Percentiles rank a stretch among this genome's conserved stretches.
phyloP scores from a whole-genome alignment of 2,888 invertebrate species.

The Muschampia staudingeri region DNA sequence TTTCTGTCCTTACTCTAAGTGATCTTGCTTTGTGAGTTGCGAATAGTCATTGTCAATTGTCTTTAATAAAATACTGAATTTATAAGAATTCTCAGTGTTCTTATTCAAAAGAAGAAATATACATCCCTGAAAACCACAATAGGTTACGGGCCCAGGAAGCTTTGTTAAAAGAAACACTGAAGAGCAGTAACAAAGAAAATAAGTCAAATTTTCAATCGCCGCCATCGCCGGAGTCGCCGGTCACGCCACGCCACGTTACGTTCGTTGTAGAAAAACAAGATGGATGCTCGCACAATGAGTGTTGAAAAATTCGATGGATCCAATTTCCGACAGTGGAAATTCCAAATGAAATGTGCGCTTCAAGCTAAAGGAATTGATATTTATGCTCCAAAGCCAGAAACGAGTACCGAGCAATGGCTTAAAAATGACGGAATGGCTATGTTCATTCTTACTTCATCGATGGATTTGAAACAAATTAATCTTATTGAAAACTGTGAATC shows the following conservation, averaged over 20 bases:
- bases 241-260: too few species aligned
- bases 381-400: slow-evolving; percentile 35
- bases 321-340: slow-evolving; percentile 67
- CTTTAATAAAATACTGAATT: too few species aligned
- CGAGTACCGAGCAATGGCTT: slow-evolving; percentile 37
- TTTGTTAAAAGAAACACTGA: not conserved
- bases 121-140: not conserved
- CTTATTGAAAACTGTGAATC: slow-evolving; percentile 59
- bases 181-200: not conserved
- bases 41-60: too few species aligned
- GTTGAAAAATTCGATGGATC: slow-evolving; percentile 46
- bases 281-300: slow-evolving; percentile 32
- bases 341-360: slow-evolving; percentile 66
- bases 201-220: not conserved
- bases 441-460: slow-evolving; percentile 44
- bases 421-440: slow-evolving; percentile 59
- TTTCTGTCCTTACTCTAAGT: too few species aligned
- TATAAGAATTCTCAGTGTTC: not conserved
- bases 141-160: slow-evolving; percentile 23
- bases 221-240: not conserved
- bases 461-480: slow-evolving; percentile 64
- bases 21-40: too few species aligned
- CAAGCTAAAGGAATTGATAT: slow-evolving; percentile 65
- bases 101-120: too few species aligned
- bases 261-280: slow-evolving; percentile 16